Base-by-base conservation (phyloP, 2,888 invertebrate species). In the Hypomecis atomaria region DNA sequence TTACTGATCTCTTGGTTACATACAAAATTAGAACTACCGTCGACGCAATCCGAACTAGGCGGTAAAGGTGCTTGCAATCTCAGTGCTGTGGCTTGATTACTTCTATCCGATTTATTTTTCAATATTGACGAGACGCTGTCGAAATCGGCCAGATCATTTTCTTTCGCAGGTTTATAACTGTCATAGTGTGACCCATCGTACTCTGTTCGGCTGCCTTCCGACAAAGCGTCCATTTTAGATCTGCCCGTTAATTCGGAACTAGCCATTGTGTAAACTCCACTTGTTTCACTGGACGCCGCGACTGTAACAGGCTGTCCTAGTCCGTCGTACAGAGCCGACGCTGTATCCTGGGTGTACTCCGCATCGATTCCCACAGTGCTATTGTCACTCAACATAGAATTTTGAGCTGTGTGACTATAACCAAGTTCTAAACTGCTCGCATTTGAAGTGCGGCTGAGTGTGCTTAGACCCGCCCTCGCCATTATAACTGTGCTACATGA, bases 401-500 rank as follows among this genome's bases (percentile, higher is more conserved):
- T 97, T 86, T 97, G 97, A 23, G 97, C 97, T 1, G 97, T 97
- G 81, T 97, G 97, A 75, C 97, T 97, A 79, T 96, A 97, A 56
- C 97, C 97, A 66, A 97, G 89, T 88, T 97, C 97, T 77, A 97
- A 90, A 79, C 97, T 97, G 73, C 97, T 97, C 56, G 95, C 95
- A 47, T 96, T 96, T 36, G 96, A 96, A 67, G 96, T 94, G 76
- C 96, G 93, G 73, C 96, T 94, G 56, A 93, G 80, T 9, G 93
- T 87, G 65, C 88, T 92, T 23, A 90, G 81, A 50, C 93, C 92
- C 37, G 94, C 90, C 73, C 93, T 88, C 7, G 94, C 88, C 74
- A 97, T 95, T 72, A 97, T 97, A n/a, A 97, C 96, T 42, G 97
- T 97, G 79, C 97, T 97, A 82, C 97, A 97, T 36, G 96, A 97